phyloP scores from a whole-genome alignment of 2,797 vertebrate species.

The Acridotheres tristis region DNA sequence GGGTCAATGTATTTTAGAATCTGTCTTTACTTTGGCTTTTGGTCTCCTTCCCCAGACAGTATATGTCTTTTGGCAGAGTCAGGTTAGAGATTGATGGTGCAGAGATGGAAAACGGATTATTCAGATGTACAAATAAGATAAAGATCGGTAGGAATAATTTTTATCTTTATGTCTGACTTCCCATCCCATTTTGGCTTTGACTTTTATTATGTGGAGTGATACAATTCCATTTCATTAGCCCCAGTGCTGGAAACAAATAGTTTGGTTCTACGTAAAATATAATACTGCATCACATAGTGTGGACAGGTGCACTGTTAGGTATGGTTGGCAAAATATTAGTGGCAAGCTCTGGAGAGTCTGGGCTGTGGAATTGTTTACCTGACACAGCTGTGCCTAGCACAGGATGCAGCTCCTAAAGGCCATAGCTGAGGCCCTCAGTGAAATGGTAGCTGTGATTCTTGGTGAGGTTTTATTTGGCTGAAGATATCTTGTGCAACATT shows the following conservation, averaged over 20 bases:
- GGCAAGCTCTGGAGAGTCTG: neutral
- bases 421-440: neutral
- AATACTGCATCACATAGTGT: neutral
- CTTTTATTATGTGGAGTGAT: neutral
- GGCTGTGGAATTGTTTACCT: neutral
- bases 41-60: neutral
- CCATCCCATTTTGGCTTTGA: neutral
- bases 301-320: fast-evolving
- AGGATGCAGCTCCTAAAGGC: neutral
- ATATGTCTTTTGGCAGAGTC: neutral
- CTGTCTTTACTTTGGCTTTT: neutral
- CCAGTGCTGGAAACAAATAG: neutral
- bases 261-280: neutral
- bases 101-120: neutral
- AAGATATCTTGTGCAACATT: neutral
- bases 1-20: neutral
- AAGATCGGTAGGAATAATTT: neutral
- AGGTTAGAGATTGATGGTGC: neutral
- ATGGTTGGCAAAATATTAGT: neutral
- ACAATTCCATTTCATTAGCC: neutral
- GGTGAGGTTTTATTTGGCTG: neutral
- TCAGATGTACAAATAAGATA: neutral
- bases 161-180: neutral
- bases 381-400: neutral
- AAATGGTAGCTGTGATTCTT: neutral